Base-by-base conservation (phyloP, 1,140 invertebrate species). In the Heliothis virescens region DNA sequence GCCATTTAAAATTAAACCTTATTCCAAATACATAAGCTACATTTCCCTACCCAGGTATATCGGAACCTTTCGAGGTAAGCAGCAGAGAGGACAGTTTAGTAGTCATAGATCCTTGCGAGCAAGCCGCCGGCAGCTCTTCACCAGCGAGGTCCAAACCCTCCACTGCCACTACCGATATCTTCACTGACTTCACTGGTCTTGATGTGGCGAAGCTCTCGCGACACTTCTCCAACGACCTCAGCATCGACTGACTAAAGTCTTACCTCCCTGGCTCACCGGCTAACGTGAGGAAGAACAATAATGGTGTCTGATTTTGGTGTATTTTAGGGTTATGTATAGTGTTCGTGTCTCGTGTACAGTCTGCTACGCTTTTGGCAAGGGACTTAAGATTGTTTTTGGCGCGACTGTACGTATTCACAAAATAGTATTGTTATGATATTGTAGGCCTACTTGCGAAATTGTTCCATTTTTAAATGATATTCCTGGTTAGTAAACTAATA, bases 191-290 rank as follows among this genome's bases (percentile, higher is more conserved):
- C 87, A 88, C 94, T 2, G 90, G 92, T 3, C 87, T 92, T 0
- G 94, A 95, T 71, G 92, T 95, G 5, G 87, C 87, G 0, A 94
- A 94, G 75, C 88, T 95, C 2, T 93, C 94, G 16, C 87, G 94
- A 0, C 93, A 95, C 57, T 92, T 94, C 85, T 91, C 93, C n/a
- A 94, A 95, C 84, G 94, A 95, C 69, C 83, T 95, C 4, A 92
- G 87, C 69, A 94, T 95, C 73, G 94, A 95, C 92, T 95, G 95
- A 95, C 94, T 95, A 92, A 95, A 87, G 88, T 84, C 82, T n/a
- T 94, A 94, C 86, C 83, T 95, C 81, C 93, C 95, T 41, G 91
- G 92, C 53, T 95, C 91, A 12, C 91, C 92, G 82, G 85, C 89
- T 80, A 85, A 85, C 82, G 65, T 65, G 10, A 85, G 85, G 55